phyloP scores from a whole-genome alignment of 53 echinoderm and acorn worm species.

The Echinarachnius parma region DNA sequence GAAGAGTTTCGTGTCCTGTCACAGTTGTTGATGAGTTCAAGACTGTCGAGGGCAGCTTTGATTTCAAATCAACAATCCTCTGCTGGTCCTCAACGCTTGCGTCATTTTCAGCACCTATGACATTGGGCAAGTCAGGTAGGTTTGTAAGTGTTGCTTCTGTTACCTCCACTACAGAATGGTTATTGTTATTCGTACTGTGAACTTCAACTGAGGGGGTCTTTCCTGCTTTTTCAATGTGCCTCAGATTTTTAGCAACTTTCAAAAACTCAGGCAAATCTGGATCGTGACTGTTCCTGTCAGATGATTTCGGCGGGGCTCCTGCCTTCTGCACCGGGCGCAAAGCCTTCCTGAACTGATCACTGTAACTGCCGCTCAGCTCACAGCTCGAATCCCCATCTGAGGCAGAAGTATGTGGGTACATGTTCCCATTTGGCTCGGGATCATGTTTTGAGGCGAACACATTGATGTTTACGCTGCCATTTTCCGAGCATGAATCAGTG shows the following conservation, averaged over 20 bases:
- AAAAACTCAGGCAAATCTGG: slow-evolving; percentile 52
- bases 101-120: slow-evolving; percentile 12
- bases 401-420: background rate
- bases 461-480: slow-evolving; percentile 40
- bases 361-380: slow-evolving; percentile 29
- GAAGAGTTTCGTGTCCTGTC: slow-evolving; percentile 63
- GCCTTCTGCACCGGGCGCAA: slow-evolving; percentile 47
- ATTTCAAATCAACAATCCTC: slow-evolving; percentile 39
- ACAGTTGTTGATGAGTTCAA: slow-evolving; percentile 11
- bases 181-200: slow-evolving; percentile 27
- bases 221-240: slow-evolving; percentile 44
- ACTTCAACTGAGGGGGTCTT: slow-evolving; percentile 1
- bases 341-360: slow-evolving; percentile 42
- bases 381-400: background rate
- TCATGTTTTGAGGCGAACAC: slow-evolving; percentile 7
- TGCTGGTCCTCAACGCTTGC: slow-evolving; percentile 24
- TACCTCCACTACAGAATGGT: slow-evolving; percentile 21
- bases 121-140: slow-evolving; percentile 24
- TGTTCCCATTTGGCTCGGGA: slow-evolving; percentile 12
- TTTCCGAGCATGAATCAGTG: slow-evolving; percentile 39
- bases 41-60: slow-evolving; percentile 13
- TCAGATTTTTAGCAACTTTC: slow-evolving; percentile 63
- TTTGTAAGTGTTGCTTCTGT: slow-evolving; percentile 22
- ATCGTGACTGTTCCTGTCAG: slow-evolving; percentile 29
- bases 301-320: slow-evolving; percentile 31